Percentiles rank a stretch among this genome's conserved stretches.
Evolutionary conservation across 2,888 invertebrate species (phyloP).

Genomic region (Lochmaea crataegi): DNA sequence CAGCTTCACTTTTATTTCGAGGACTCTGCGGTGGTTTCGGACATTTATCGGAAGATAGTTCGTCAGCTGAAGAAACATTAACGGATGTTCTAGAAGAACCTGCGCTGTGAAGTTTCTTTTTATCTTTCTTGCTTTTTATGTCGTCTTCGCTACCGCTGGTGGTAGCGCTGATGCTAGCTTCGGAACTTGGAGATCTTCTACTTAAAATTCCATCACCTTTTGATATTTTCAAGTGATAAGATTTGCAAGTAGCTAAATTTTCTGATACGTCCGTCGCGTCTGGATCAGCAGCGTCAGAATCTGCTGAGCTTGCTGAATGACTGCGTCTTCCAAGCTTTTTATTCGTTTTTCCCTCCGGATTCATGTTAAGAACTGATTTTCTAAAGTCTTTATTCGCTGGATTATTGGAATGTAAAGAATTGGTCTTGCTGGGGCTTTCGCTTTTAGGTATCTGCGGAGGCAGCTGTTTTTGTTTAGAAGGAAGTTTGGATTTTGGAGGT

Average conservation of each 20-base stretch:
- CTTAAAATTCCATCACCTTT: conserved; percentile 41
- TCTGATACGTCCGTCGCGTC: conserved; percentile 63
- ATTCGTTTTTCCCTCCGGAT: conserved; percentile 61
- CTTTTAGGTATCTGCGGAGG: conserved; percentile 67
- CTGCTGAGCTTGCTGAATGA: conserved; percentile 66
- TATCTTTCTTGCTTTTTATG: conserved; percentile 51
- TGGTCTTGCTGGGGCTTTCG: conserved; percentile 56
- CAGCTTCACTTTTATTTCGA: conserved; percentile 66
- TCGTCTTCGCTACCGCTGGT: conserved; percentile 62
- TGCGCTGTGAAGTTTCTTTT: conserved; percentile 54
- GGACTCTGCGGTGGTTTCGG: conserved; percentile 68
- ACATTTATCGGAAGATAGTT: conserved; percentile 67
- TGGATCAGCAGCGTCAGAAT: conserved; percentile 64
- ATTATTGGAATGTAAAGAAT: conserved; percentile 61
- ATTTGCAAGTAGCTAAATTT: conserved; percentile 59
- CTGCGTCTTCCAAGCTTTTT: conserved; percentile 65
- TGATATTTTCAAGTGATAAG: conserved; percentile 49
- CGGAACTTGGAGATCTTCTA: conserved; percentile 65
- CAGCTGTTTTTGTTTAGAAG: conserved; percentile 56
- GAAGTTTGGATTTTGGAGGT: conserved; percentile 52
- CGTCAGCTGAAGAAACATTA: conserved; percentile 68
- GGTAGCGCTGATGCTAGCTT: conserved; percentile 56
- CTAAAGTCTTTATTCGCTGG: conserved; percentile 79
- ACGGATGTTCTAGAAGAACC: conserved; percentile 69
- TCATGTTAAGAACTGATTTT: conserved; percentile 79